phyloP scores from a whole-genome alignment of 2,888 invertebrate genomes.

The Epirrhoe alternata region DNA sequence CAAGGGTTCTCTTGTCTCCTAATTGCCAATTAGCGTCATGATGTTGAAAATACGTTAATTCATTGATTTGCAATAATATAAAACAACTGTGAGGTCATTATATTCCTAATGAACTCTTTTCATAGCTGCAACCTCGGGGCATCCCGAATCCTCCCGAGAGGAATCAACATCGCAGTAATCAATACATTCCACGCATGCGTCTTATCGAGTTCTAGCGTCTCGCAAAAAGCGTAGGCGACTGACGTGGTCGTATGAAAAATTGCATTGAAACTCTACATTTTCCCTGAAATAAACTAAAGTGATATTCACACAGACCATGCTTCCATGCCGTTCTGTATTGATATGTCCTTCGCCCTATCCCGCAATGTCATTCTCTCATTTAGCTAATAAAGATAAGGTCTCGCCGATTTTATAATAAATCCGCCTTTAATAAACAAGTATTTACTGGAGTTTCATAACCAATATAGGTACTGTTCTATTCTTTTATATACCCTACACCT shows the following conservation, averaged over 20 bases:
- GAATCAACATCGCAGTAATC: slow-evolving; percentile 72
- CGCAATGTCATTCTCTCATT: slow-evolving; percentile 40
- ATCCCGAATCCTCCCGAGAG: slow-evolving; percentile 47
- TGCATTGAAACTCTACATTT: slow-evolving; percentile 17
- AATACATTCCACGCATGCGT: slow-evolving; percentile 82
- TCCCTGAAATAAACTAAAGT: background rate
- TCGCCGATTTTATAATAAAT: slow-evolving; percentile 8
- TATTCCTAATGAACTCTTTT: slow-evolving; percentile 8
- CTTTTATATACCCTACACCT: too few relatives aligned
- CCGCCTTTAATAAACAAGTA: background rate
- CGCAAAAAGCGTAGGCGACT: slow-evolving; percentile 57
- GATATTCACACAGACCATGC: background rate
- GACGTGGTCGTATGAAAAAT: slow-evolving; percentile 45
- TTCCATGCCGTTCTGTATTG: slow-evolving; percentile 29
- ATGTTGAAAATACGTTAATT: slow-evolving; percentile 24
- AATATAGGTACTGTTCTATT: too few relatives aligned
- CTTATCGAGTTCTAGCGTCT: slow-evolving; percentile 57
- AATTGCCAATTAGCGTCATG: slow-evolving; percentile 29
- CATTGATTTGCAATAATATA: slow-evolving; percentile 38
- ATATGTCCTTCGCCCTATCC: slow-evolving; percentile 43
- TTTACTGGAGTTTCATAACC: too few relatives aligned
- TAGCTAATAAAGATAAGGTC: slow-evolving; percentile 31
- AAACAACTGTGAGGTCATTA: slow-evolving; percentile 1
- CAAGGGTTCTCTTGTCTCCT: slow-evolving; percentile 5
- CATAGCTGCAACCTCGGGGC: slow-evolving; percentile 34